Base-by-base conservation (phyloP, 2,113 vertebrate genomes). In the Podocnemis expansa region DNA sequence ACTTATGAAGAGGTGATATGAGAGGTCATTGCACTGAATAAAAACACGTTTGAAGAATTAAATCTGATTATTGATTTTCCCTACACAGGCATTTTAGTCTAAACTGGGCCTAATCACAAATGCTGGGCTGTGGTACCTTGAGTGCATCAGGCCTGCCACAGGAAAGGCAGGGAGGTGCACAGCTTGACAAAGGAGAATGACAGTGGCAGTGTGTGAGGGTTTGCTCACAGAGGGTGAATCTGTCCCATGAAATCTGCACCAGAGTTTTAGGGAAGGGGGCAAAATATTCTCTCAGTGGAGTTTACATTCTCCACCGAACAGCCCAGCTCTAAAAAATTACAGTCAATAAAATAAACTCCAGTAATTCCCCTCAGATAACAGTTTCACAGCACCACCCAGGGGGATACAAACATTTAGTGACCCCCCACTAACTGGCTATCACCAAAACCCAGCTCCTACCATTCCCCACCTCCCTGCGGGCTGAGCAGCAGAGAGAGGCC, bases 11-110 rank as follows among this genome's bases (percentile, higher is more conserved):
- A 0, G 4, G 56, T 78, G 56, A 84, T 95, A 91, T 94, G 80
- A 0, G 13, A 90, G 91, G 93, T 93, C 91, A 93, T 73, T 43
- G 84, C 85, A 91, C 80, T 89, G 86, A 97, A 97, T 97, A 97
- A 97, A 80, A 95, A 75, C 80, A 22, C 52, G 58, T 89, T 78
- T 88, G 89, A 88, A 70, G 49, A 27, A 45, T 89, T 41, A 16
- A 24, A 52, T 91, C 21, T 0, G 1, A 27, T 91, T 84, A 43
- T 80, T 94, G 94, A 34, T 27, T 56, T 88, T 91, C 16, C 52
- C 88, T 82, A 55, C 43, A 6, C 43, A 78, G 49, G n/a, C 34
- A 34, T 73, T 90, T 21, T 27, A 41, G 63, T 16, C 41, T 8
- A 38, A 78, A 76, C 89, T 21, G 16, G 27, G 63, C 10, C 41